Evolutionary conservation across 2,113 vertebrate genomes (phyloP), one percentile per base, ranked within the genome.

Genomic region (Mobula birostris): DNA sequence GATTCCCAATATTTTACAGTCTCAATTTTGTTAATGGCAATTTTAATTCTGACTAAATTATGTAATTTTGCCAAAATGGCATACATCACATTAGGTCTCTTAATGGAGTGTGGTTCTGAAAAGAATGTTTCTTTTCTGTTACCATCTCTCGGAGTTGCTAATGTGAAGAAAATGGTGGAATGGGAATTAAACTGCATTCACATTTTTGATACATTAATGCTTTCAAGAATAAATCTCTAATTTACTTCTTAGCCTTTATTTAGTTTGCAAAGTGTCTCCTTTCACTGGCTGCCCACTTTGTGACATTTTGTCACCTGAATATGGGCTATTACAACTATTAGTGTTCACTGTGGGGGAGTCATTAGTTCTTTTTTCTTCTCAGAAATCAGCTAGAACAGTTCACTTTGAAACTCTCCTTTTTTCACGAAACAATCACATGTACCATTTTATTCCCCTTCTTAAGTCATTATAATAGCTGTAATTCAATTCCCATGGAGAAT

Each of bases 151-250:
- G 66, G 61, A 8, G 14, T 66, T 36, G 29, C 14, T 90, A 17
- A 66, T 66, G 15, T 66, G 29, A 66, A n/a, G 85, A 17, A 66
- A 90, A 90, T 90, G n/a, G 0, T 90, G 29, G 5, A 63, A 66
- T 1, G n/a, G 61, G 15, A 66, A 66, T 88, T 5, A 66, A 7
- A 61, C 85, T 32, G 29, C 85, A 66, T 68, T 36, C 61, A 66
- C 29, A 29, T 63, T 58, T 88, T n/a, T 32, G 61, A 90, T 15
- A 4, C 32, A 29, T 32, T 29, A 68, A 5, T 11, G 61, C 61
- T 90, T 90, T 90, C 58, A 68, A 90, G 61, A 68, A 90, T 68
- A 66, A 90, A 90, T 19, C 85, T 8, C 17, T 68, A 90, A 90
- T 66, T 90, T 29, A 63, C 85, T 90, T 90, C 61, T 66, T 29